Base-by-base conservation (phyloP, 2,113 vertebrate species). In the Delphinus delphis region DNA sequence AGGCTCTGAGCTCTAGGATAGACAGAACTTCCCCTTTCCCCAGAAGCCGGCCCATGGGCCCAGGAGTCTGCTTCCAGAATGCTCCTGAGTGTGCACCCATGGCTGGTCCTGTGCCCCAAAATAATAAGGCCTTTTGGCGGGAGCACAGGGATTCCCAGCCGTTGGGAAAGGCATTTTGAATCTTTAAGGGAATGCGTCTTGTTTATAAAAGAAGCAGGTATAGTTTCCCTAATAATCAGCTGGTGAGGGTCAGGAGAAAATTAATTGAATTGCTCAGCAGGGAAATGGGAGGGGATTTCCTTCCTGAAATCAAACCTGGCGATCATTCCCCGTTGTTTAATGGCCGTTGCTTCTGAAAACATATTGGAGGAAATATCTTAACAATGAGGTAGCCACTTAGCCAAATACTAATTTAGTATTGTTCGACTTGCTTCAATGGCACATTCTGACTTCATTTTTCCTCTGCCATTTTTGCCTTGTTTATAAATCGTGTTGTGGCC, bases 251-350 rank as follows among this genome's bases (percentile, higher is more conserved):
- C 92, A 96, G n/a, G 79, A 98, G 97, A 97, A 98, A 98, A 97
- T 96, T 93, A 89, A 97, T 94, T 93, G 98, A 98, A 98, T 98
- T 99, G 98, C 98, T 98, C 98, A 98, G 85, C 96, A 84, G 98
- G 99, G 99, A 98, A 99, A 97, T 98, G 98, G 99, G 99, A 99
- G 99, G 98, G 98, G 98, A 98, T 98, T 99, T 99, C 99, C 99
- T 99, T 99, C 99, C 99, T 99, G 98, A 98, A 98, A 98, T 98
- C 98, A 98, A 96, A 98, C 96, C 98, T 99, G 99, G 98, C 98
- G 23, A 99, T 99, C 98, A 96, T 98, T 98, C 98, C 96, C 95
- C 87, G 97, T 98, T 98, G 98, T 98, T 98, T 98, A 98, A 99
- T 97, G 97, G 98, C 97, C 65, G 60, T 94, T 98, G 98, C 98